Percentiles rank a stretch among this genome's conserved stretches.
phyloP scores from a whole-genome alignment of 1,140 invertebrate genomes.

The Schlechtendalia chinensis region DNA sequence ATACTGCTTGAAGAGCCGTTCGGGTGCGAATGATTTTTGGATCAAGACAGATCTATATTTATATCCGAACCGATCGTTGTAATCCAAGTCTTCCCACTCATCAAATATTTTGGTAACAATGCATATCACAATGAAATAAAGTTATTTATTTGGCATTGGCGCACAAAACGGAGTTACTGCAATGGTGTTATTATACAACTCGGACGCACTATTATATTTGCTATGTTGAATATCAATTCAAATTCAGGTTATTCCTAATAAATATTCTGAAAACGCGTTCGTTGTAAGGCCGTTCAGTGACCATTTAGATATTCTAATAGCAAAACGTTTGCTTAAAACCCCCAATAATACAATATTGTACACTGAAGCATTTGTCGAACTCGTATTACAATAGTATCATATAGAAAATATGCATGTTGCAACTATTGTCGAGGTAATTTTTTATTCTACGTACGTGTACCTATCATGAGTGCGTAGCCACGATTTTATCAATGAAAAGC shows the following conservation, averaged over 20 bases:
- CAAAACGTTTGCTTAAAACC: not conserved
- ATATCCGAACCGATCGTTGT: not conserved
- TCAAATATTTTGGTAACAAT: not conserved
- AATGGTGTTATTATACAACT: slow-evolving; percentile 11
- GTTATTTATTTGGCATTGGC: slow-evolving; percentile 15
- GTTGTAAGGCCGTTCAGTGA: not conserved
- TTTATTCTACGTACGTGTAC: too few relatives aligned
- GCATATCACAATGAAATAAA: not conserved
- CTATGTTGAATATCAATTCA: slow-evolving; percentile 14
- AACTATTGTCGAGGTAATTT: too few relatives aligned
- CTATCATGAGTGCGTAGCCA: too few relatives aligned
- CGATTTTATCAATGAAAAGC: too few relatives aligned
- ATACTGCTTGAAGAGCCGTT: not conserved
- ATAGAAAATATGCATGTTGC: too few relatives aligned
- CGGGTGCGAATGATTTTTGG: slow-evolving; percentile 6
- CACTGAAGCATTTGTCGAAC: too few relatives aligned
- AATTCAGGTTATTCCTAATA: slow-evolving; percentile 6
- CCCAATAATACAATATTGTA: too few relatives aligned
- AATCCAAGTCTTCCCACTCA: not conserved
- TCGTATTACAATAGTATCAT: too few relatives aligned
- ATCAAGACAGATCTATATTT: not conserved
- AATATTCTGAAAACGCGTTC: slow-evolving; percentile 28
- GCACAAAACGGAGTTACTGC: not conserved
- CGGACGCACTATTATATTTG: not conserved
- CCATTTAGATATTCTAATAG: not conserved